phyloP scores from a whole-genome alignment of 2,113 vertebrate species.

The Catharus fuscescens region DNA sequence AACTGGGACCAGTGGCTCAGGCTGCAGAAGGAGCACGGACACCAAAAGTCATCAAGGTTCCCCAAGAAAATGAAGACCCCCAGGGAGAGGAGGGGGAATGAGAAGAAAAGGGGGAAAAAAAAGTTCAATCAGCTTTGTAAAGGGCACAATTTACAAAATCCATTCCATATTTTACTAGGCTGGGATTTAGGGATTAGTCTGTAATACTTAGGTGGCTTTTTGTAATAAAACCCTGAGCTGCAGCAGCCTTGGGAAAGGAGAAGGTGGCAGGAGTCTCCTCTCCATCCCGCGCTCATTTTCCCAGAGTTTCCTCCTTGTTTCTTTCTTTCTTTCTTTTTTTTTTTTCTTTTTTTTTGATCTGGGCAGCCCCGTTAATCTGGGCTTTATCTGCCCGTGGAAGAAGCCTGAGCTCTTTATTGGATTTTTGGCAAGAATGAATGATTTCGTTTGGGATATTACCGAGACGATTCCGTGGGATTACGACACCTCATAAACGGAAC shows the following conservation, averaged over 20 bases:
- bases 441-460: constrained; percentile 76
- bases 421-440: constrained; percentile 82
- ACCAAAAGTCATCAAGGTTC: neutral
- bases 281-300: constrained; percentile 62
- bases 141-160: constrained; percentile 89
- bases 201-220: constrained; percentile 84
- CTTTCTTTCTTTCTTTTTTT: constrained; percentile 8
- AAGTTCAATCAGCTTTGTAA: constrained; percentile 87
- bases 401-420: constrained; percentile 82
- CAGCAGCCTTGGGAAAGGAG: constrained; percentile 74
- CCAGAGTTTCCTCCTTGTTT: constrained; percentile 44
- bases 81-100: neutral
- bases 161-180: constrained; percentile 83
- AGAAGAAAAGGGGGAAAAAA: neutral
- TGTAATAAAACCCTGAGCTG: constrained; percentile 80
- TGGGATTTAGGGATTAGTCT: constrained; percentile 86
- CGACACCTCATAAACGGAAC: constrained; percentile 68
- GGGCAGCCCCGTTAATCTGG: constrained; percentile 75
- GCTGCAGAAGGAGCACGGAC: neutral
- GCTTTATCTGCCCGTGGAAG: constrained; percentile 80
- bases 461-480: constrained; percentile 70
- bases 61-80: neutral
- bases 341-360: constrained; percentile 53
- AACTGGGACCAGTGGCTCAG: rapidly evolving
- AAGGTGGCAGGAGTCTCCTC: constrained; percentile 70